A percentile compares a stretch with the other conserved stretches of the same genome.
Evolutionary conservation across 2,888 invertebrate genomes (phyloP).

Genomic region (Sympetrum striolatum): DNA sequence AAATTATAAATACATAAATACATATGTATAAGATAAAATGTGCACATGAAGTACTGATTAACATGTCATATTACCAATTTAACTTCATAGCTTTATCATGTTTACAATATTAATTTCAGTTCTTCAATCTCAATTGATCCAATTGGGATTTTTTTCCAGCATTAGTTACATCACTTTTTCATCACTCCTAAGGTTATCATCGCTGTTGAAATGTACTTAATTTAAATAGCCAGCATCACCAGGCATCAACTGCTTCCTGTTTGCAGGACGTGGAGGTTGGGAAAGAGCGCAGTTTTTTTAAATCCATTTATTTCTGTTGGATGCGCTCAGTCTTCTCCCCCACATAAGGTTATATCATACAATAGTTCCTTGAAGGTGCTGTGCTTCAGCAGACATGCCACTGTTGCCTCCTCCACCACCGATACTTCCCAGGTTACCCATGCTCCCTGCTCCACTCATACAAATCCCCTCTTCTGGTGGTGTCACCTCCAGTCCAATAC

Average conservation of each 20-base stretch:
- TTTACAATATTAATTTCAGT: background rate
- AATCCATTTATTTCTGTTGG: slow-evolving; percentile 75
- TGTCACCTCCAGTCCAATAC: slow-evolving; percentile 80
- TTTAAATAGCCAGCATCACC: background rate
- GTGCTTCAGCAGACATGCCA: slow-evolving; percentile 64
- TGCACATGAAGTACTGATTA: slow-evolving; percentile 16
- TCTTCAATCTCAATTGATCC: background rate
- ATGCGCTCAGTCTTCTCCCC: slow-evolving; percentile 85
- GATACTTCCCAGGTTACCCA: slow-evolving; percentile 29
- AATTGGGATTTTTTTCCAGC: background rate
- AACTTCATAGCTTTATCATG: slow-evolving; percentile 19
- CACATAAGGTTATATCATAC: slow-evolving; percentile 96
- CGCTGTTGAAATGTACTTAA: background rate
- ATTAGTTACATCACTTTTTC: background rate
- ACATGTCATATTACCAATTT: background rate
- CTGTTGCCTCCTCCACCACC: slow-evolving; percentile 55
- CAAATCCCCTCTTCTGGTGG: slow-evolving; percentile 68
- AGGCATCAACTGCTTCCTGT: slow-evolving; percentile 14
- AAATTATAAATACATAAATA: slow-evolving; percentile 29
- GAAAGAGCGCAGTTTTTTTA: slow-evolving; percentile 58
- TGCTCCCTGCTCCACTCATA: slow-evolving; percentile 63
- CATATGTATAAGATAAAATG: slow-evolving; percentile 28
- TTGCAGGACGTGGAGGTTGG: slow-evolving; percentile 31
- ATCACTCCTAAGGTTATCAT: background rate
- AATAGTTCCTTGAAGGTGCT: slow-evolving; percentile 86